phyloP scores from a whole-genome alignment of 2,797 vertebrate genomes.

The Cichlasoma orientale region DNA sequence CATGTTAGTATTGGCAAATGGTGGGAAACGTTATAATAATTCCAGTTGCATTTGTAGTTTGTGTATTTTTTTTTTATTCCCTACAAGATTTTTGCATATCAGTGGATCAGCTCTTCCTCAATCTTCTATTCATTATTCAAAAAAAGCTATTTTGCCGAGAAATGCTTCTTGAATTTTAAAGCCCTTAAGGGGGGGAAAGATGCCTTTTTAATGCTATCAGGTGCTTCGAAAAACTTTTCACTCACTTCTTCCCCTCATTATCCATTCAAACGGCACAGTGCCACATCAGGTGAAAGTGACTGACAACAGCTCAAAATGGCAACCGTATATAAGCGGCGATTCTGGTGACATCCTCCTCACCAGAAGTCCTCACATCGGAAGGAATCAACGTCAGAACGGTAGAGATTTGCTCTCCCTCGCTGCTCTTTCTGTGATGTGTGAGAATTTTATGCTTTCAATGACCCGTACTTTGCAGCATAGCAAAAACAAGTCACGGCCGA shows the following conservation, averaged over 20 bases:
- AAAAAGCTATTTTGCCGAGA: conserved; percentile 22
- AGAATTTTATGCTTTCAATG: conserved; percentile 66
- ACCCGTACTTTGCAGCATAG: conserved; percentile 67
- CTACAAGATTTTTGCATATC: conserved; percentile 39
- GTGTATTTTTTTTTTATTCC: conserved; percentile 37
- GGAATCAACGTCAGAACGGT: conserved; percentile 65
- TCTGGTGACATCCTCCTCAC: conserved; percentile 50
- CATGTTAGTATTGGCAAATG: conserved; percentile 37
- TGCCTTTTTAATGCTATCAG: conserved; percentile 22
- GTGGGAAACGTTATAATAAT: conserved; percentile 29
- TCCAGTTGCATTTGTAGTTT: conserved; percentile 20
- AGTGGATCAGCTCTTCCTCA: conserved; percentile 43
- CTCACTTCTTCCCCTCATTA: conserved; percentile 34
- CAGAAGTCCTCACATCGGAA: conserved; percentile 63
- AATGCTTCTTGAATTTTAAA: conserved; percentile 47
- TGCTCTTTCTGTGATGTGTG: conserved; percentile 65
- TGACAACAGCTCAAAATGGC: conserved; percentile 53
- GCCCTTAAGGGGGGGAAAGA: background rate
- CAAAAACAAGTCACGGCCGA: conserved; percentile 58
- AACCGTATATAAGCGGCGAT: conserved; percentile 46
- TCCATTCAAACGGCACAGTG: conserved; percentile 44
- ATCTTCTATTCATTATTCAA: conserved; percentile 51
- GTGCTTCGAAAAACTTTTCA: conserved; percentile 32
- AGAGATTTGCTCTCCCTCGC: conserved; percentile 42
- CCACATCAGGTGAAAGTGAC: conserved; percentile 40